phyloP scores from a whole-genome alignment of 2,113 vertebrate genomes.

The Halichoerus grypus region DNA sequence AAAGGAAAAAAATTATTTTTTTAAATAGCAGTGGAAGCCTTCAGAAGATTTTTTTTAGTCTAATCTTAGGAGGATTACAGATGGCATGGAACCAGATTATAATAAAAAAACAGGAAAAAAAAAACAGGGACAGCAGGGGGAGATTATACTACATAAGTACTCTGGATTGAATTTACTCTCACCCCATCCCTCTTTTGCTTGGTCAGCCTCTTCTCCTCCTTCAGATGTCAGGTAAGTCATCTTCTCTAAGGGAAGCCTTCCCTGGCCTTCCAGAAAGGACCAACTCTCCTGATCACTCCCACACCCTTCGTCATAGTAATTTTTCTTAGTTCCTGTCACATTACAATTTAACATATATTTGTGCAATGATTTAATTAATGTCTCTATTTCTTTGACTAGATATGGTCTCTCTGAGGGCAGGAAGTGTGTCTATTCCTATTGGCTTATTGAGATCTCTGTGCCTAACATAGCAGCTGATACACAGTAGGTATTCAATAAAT shows the following conservation, averaged over 20 bases:
- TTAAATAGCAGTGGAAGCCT: not conserved
- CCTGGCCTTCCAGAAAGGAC: not conserved
- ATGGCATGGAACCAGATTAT: not conserved
- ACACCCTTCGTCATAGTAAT: not conserved
- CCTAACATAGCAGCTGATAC: not conserved
- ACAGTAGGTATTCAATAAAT: not conserved
- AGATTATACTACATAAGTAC: not conserved
- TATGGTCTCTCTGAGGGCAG: not conserved
- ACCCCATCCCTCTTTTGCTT: not conserved
- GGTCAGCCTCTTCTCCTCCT: not conserved
- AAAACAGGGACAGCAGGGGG: not conserved
- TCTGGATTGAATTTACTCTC: not conserved
- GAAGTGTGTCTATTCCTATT: not conserved
- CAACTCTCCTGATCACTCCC: not conserved
- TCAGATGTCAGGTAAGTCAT: not conserved
- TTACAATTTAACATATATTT: not conserved
- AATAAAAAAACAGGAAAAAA: not conserved
- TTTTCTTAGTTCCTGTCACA: not conserved
- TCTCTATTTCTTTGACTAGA: not conserved
- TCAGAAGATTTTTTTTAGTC: not conserved
- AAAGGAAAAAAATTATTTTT: not conserved
- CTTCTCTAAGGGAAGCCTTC: not conserved
- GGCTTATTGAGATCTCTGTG: not conserved
- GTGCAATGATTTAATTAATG: not conserved
- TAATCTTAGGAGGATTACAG: not conserved